Evolutionary conservation across 2,888 invertebrate species (phyloP).

Genomic region (Pyrrhopygopsis socrates): DNA sequence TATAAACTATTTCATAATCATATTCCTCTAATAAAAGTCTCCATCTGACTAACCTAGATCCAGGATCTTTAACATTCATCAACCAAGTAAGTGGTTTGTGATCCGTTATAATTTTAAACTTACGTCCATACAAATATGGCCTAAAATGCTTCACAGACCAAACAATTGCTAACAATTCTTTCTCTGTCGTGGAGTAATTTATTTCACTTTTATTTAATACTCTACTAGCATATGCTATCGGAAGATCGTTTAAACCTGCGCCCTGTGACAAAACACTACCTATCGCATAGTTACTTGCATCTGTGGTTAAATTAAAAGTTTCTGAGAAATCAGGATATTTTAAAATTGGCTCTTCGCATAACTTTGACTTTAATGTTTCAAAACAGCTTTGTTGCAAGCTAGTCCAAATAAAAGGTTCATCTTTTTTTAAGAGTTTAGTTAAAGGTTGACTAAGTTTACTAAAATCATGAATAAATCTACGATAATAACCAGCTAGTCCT

Average conservation of each 20-base stretch:
- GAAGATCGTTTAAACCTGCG: conserved; percentile 28
- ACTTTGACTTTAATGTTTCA: conserved; percentile 35
- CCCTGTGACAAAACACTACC: conserved; percentile 62
- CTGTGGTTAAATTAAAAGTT: conserved; percentile 67
- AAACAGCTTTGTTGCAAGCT: conserved; percentile 48
- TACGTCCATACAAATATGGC: conserved; percentile 37
- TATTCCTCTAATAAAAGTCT: conserved; percentile 61
- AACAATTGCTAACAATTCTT: conserved; percentile 37
- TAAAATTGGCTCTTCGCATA: conserved; percentile 50
- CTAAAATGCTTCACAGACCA: conserved; percentile 34
- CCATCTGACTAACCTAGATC: conserved; percentile 61
- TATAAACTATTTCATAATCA: conserved; percentile 50
- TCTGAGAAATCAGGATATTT: conserved; percentile 59
- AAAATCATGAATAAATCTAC: conserved; percentile 86
- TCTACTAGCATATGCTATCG: conserved; percentile 31
- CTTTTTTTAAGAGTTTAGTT: conserved; percentile 37
- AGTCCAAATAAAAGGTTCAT: conserved; percentile 52
- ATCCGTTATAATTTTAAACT: conserved; percentile 30
- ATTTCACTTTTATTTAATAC: conserved; percentile 10
- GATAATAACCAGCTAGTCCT: conserved; percentile 85
- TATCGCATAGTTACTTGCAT: conserved; percentile 64
- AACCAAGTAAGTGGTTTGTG: conserved; percentile 49
- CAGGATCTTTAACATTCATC: conserved; percentile 26
- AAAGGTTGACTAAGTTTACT: conserved; percentile 41
- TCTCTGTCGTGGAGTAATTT: conserved; percentile 31